Percentiles rank a stretch among this genome's conserved stretches.
Conservation (phyloP, 2,888 invertebrate genomes). For the Noctua janthina region DNA sequence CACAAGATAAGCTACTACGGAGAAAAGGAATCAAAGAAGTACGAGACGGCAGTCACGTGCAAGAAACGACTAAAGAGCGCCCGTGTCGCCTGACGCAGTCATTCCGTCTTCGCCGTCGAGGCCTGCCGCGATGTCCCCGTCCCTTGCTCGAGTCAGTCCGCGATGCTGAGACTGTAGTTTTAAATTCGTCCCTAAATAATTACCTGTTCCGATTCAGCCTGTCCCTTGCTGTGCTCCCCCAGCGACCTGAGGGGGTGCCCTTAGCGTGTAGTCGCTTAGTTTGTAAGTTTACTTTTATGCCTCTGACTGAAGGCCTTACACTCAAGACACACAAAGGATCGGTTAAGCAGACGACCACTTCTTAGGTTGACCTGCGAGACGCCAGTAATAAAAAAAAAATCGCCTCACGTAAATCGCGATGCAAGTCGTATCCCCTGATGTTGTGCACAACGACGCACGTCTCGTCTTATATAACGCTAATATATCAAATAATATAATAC, state of each 20-base stretch:
- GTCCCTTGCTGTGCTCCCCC: background rate
- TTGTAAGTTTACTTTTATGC: background rate
- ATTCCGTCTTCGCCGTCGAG: background rate
- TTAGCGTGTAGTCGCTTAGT: background rate
- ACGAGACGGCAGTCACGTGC: background rate
- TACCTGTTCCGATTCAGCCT: background rate
- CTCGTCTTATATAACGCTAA: constrained; percentile 52
- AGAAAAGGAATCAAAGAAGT: background rate
- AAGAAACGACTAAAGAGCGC: background rate
- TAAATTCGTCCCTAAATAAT: background rate
- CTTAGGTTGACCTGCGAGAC: background rate
- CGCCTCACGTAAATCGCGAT: background rate
- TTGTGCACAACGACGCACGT: constrained; percentile 23
- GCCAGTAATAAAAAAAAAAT: too few relatives aligned
- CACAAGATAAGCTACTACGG: background rate
- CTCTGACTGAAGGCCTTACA: background rate
- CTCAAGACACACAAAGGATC: background rate
- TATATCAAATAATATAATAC: constrained; percentile 41
- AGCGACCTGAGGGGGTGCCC: background rate
- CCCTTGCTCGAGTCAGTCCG: background rate
- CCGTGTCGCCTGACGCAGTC: background rate
- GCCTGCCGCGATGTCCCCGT: background rate
- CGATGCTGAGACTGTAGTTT: background rate
- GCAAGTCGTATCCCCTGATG: background rate
- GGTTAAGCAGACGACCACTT: background rate